phyloP scores from a whole-genome alignment of 2,888 invertebrate species.

The Eurytoma adleriae region DNA sequence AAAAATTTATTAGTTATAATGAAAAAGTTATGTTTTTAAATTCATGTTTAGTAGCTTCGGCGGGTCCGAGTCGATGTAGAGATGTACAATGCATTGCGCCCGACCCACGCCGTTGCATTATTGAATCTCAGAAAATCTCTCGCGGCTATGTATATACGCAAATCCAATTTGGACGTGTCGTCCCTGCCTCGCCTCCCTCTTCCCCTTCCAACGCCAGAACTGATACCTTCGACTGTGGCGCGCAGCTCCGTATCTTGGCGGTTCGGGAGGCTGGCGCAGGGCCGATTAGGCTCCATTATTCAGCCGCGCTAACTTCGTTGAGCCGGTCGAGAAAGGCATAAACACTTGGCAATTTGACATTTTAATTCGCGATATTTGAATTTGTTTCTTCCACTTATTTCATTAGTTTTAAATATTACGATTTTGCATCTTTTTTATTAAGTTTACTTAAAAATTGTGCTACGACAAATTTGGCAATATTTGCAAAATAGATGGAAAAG shows the following conservation, averaged over 20 bases:
- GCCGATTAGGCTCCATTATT: conserved; percentile 56
- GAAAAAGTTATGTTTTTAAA: too few species aligned
- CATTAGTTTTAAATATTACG: too few species aligned
- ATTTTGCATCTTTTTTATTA: too few species aligned
- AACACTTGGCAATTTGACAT: conserved; percentile 16
- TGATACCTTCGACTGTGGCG: conserved; percentile 20
- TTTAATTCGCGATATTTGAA: too few species aligned
- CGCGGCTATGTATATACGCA: conserved; percentile 35
- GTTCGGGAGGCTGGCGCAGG: conserved; percentile 23
- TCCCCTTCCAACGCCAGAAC: conserved; percentile 21
- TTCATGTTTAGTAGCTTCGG: too few species aligned
- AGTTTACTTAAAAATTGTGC: too few species aligned
- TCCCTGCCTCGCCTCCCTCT: background rate
- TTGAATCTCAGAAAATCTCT: conserved; percentile 55
- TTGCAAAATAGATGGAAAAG: too few species aligned
- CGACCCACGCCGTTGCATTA: conserved; percentile 38
- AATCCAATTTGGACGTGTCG: conserved; percentile 52
- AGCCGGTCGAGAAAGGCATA: conserved; percentile 18
- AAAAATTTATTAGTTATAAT: too few species aligned
- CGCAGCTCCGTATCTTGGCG: conserved; percentile 15
- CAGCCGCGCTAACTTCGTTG: conserved; percentile 47
- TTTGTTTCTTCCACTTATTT: too few species aligned
- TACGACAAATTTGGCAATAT: too few species aligned
- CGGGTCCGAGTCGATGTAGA: too few species aligned
- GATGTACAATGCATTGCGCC: background rate